These are phyloP conservation scores for Disparrhopalites patrizii DNA, from an alignment of 2,888 invertebrate genomes.

Conservation along the genomic window DNA sequence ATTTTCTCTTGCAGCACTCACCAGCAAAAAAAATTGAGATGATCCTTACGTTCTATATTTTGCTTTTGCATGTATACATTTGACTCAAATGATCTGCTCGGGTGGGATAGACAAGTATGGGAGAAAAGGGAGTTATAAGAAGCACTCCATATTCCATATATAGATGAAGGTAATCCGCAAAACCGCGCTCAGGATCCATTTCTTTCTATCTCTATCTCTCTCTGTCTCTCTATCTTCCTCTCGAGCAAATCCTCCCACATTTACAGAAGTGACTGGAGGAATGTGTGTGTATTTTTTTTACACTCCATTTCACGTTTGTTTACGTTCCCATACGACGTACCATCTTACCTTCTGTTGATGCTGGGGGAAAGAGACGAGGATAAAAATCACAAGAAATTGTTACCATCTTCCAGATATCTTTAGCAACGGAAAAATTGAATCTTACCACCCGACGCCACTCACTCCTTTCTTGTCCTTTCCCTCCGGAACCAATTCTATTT, in stretches of 20 bases:
- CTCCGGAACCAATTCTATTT: not conserved
- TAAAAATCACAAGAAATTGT: slow-evolving; percentile 23
- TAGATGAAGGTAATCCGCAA: not conserved
- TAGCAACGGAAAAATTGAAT: slow-evolving; percentile 25
- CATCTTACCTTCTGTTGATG: slow-evolving; percentile 19
- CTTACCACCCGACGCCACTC: not conserved
- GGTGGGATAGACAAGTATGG: too few relatives aligned
- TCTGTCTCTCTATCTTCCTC: too few relatives aligned
- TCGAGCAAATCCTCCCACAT: too few relatives aligned
- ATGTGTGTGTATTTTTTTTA: not conserved
- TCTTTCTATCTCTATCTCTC: too few relatives aligned
- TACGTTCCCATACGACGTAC: not conserved
- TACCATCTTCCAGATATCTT: slow-evolving; percentile 19
- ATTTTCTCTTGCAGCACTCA: too few relatives aligned
- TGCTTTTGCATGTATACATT: too few relatives aligned
- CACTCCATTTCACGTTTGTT: not conserved
- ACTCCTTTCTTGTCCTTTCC: not conserved
- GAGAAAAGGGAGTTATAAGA: too few relatives aligned
- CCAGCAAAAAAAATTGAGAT: too few relatives aligned
- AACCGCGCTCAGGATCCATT: too few relatives aligned
- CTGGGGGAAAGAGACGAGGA: slow-evolving; percentile 16
- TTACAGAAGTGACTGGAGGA: not conserved
- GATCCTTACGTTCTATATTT: too few relatives aligned
- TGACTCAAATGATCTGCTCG: too few relatives aligned
- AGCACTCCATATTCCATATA: too few relatives aligned